Conservation (phyloP, 2,797 vertebrate species). For the Florisuga fusca region DNA sequence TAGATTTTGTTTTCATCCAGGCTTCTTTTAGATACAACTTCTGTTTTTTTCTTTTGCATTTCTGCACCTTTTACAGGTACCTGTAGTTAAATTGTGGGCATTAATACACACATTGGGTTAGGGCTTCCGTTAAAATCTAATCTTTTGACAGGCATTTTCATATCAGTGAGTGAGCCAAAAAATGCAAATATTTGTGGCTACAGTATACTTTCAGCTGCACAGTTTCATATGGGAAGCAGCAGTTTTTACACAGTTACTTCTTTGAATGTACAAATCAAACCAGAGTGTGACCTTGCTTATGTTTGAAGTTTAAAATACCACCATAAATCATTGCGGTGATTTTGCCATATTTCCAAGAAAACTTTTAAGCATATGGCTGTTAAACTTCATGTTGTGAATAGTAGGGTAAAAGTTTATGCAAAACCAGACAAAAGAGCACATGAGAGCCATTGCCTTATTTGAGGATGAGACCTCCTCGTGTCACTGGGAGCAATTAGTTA, state of each 20-base stretch:
- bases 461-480: background rate
- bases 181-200: constrained; percentile 18
- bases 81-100: background rate
- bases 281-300: background rate
- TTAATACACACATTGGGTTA: background rate
- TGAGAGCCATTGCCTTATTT: background rate
- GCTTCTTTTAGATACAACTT: background rate
- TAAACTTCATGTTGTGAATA: background rate
- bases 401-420: background rate
- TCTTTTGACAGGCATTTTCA: background rate
- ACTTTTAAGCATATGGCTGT: background rate
- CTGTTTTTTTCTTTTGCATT: background rate
- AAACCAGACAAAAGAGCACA: background rate
- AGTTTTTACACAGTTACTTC: background rate
- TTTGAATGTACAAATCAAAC: background rate
- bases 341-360: background rate
- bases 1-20: background rate
- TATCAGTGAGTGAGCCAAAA: background rate
- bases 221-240: constrained; percentile 16
- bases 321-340: background rate
- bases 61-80: background rate
- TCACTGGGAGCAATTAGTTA: background rate
- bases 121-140: background rate
- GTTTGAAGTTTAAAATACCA: background rate
- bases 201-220: background rate